Conservation (phyloP, 1,140 invertebrate species). For the Camponotus floridanus region DNA sequence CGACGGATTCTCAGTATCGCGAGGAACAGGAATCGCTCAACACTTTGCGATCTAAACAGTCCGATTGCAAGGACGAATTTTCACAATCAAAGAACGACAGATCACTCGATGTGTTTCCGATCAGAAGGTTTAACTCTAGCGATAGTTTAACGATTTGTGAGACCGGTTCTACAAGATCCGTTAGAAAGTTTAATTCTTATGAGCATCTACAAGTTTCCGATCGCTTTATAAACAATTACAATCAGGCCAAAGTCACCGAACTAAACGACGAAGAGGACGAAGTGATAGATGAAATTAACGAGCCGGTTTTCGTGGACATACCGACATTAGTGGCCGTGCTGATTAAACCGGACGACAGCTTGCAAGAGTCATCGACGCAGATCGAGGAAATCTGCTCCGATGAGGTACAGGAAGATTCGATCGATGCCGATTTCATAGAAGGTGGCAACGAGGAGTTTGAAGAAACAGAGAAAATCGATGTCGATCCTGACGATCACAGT, state of each 20-base stretch:
- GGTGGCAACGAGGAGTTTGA: conserved; percentile 44
- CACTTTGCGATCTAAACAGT: background rate
- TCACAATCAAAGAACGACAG: background rate
- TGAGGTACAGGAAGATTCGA: conserved; percentile 68
- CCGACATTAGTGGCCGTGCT: conserved; percentile 80
- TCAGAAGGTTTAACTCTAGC: conserved; percentile 73
- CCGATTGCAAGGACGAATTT: background rate
- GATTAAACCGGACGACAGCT: conserved; percentile 78
- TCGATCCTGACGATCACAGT: conserved; percentile 48
- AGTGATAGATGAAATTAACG: conserved; percentile 70
- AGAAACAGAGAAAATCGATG: conserved; percentile 27
- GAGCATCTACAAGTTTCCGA: conserved; percentile 64
- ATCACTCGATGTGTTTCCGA: background rate
- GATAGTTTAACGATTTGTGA: conserved; percentile 68
- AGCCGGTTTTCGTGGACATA: conserved; percentile 80
- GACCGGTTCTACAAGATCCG: background rate
- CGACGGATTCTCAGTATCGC: conserved; percentile 9
- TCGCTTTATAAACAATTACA: conserved; percentile 64
- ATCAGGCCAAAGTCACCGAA: conserved; percentile 73
- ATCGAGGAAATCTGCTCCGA: conserved; percentile 80
- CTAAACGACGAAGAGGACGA: conserved; percentile 70
- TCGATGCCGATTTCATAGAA: conserved; percentile 69
- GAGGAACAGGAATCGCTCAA: background rate
- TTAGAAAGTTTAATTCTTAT: conserved; percentile 74
- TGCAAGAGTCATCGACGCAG: conserved; percentile 63